These are phyloP conservation scores for Lasius fuliginosus DNA, from an alignment of 2,888 invertebrate species.

Conservation along the genomic window DNA sequence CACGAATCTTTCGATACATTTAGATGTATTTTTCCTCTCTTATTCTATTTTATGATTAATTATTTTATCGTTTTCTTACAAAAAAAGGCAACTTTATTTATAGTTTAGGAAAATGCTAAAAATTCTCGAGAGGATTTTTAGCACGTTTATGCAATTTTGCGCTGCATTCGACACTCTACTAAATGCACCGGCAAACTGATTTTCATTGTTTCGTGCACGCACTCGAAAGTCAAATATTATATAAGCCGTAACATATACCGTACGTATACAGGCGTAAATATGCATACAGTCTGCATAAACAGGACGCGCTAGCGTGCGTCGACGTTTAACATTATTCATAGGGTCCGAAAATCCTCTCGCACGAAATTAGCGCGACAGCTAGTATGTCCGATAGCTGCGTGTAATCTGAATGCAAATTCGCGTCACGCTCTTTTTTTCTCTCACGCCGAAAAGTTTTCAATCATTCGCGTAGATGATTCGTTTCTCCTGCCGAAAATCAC, in stretches of 20 bases:
- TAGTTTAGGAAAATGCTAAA: not conserved
- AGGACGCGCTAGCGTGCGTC: constrained; percentile 49
- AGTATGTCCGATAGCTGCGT: constrained; percentile 61
- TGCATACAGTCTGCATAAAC: constrained; percentile 64
- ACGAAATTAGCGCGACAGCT: constrained; percentile 70
- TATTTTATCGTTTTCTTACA: not conserved
- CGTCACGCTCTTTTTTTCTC: constrained; percentile 50
- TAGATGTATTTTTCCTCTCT: not conserved
- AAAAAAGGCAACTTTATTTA: not conserved
- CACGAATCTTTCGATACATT: not conserved
- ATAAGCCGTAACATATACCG: constrained; percentile 48
- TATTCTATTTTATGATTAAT: not conserved
- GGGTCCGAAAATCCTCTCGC: constrained; percentile 58
- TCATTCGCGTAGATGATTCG: constrained; percentile 46
- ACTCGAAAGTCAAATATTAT: constrained; percentile 61
- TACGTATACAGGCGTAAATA: constrained; percentile 62
- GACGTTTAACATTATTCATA: constrained; percentile 71
- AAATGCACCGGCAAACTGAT: constrained; percentile 60
- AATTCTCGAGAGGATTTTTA: not conserved
- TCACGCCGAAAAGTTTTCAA: constrained; percentile 57
- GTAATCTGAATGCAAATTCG: constrained; percentile 65
- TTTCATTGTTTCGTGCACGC: constrained; percentile 65
- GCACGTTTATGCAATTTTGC: constrained; percentile 16
- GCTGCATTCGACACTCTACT: constrained; percentile 46
- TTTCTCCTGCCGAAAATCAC: constrained; percentile 21